These are phyloP conservation scores for Muscidifurax raptorellus DNA, from an alignment of 1,140 invertebrate species.

Conservation along the genomic window DNA sequence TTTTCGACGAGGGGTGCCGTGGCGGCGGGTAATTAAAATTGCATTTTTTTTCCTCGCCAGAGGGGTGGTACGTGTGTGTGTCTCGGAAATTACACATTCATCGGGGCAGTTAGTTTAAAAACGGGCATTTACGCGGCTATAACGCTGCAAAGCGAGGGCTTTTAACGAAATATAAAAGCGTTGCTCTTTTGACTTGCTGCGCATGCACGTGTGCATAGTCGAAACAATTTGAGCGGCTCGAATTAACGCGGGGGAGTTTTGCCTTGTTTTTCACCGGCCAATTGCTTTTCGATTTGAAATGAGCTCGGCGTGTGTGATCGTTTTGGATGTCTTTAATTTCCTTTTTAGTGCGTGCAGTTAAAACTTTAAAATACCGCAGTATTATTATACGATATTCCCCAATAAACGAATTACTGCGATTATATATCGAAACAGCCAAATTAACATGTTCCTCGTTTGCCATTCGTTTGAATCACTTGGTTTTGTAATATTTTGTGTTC, in stretches of 20 bases:
- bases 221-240: too few relatives aligned
- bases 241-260: neutral
- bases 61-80: neutral
- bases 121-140: too few relatives aligned
- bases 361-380: neutral
- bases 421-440: too few relatives aligned
- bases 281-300: neutral
- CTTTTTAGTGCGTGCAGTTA: neutral
- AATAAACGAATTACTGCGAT: too few relatives aligned
- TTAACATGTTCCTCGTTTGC: too few relatives aligned
- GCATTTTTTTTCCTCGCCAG: neutral
- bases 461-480: too few relatives aligned
- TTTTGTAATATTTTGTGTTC: too few relatives aligned
- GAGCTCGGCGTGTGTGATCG: neutral
- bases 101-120: neutral
- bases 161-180: constrained; percentile 6
- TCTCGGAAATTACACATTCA: neutral
- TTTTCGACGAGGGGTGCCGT: neutral
- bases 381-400: too few relatives aligned
- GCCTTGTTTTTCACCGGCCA: neutral
- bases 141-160: neutral
- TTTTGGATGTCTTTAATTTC: neutral
- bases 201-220: neutral
- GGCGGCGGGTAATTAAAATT: neutral
- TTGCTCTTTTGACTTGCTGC: neutral